Conservation (phyloP, 2,888 invertebrate genomes). For the Hyalella azteca region DNA sequence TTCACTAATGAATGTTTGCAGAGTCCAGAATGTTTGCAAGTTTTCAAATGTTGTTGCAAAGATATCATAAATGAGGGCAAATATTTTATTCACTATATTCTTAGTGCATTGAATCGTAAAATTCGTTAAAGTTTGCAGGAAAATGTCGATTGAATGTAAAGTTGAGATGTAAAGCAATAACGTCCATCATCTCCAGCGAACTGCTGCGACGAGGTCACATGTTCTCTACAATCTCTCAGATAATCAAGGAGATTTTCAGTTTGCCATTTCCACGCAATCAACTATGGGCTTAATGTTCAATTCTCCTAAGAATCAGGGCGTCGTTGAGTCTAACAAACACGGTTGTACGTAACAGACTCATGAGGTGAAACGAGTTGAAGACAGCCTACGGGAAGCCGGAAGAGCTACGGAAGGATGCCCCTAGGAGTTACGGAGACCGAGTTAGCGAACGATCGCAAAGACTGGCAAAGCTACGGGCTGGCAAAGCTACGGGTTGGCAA, state of each 20-base stretch:
- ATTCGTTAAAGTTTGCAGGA: too few relatives aligned
- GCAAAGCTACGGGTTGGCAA: not conserved
- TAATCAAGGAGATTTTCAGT: constrained; percentile 27
- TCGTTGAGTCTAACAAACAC: constrained; percentile 38
- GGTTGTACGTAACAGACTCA: constrained; percentile 35
- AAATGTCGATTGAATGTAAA: too few relatives aligned
- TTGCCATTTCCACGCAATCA: constrained; percentile 33
- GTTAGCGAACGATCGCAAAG: constrained; percentile 2
- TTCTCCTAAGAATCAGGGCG: constrained; percentile 35
- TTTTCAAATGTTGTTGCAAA: too few relatives aligned
- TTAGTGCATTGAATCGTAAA: too few relatives aligned
- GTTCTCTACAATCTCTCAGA: constrained; percentile 15
- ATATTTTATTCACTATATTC: too few relatives aligned
- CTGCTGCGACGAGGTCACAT: not conserved
- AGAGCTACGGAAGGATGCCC: constrained; percentile 34
- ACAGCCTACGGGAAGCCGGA: constrained; percentile 29
- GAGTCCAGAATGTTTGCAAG: too few relatives aligned
- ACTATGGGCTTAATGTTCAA: constrained; percentile 34
- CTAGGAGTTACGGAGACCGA: constrained; percentile 7
- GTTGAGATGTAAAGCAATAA: too few relatives aligned
- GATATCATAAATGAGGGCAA: too few relatives aligned
- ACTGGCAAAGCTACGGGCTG: not conserved
- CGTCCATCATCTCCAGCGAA: too few relatives aligned
- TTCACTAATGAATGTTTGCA: too few relatives aligned
- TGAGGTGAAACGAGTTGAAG: constrained; percentile 38